Evolutionary conservation across 2,113 vertebrate species (phyloP).

Genomic region (Pycnonotus jocosus): DNA sequence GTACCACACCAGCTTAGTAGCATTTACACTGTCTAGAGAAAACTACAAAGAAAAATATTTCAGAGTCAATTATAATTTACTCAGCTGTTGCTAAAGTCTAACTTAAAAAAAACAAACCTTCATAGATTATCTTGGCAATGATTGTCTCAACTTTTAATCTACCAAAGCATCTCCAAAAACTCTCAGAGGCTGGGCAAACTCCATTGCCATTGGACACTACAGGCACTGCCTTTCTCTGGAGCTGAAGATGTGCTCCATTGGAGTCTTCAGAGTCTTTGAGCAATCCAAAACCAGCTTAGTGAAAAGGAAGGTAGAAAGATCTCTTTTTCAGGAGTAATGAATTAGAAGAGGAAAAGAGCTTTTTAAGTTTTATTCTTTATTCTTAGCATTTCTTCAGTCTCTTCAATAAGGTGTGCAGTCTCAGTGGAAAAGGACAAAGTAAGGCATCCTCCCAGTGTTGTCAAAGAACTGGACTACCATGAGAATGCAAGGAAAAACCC

Average conservation of each 20-base stretch:
- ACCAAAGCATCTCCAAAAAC: not conserved
- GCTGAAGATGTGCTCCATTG: not conserved
- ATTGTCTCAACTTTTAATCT: not conserved
- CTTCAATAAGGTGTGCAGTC: not conserved
- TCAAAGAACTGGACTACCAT: not conserved
- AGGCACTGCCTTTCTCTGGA: not conserved
- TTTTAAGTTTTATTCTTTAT: not conserved
- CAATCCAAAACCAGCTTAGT: not conserved
- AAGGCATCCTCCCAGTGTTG: not conserved
- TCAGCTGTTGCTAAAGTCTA: not conserved
- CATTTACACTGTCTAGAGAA: not conserved
- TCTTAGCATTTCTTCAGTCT: not conserved
- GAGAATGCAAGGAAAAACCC: not conserved
- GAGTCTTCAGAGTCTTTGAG: not conserved
- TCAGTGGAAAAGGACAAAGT: not conserved
- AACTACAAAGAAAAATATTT: not conserved
- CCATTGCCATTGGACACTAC: not conserved
- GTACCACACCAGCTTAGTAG: not conserved
- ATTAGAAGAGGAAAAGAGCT: not conserved
- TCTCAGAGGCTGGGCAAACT: not conserved
- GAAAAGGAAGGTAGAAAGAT: not conserved
- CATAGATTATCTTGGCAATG: not conserved
- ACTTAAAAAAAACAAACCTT: not conserved
- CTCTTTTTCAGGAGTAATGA: not conserved
- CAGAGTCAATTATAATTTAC: not conserved